Evolutionary conservation across 2,888 invertebrate genomes (phyloP).

Genomic region (Machimus rusticus): DNA sequence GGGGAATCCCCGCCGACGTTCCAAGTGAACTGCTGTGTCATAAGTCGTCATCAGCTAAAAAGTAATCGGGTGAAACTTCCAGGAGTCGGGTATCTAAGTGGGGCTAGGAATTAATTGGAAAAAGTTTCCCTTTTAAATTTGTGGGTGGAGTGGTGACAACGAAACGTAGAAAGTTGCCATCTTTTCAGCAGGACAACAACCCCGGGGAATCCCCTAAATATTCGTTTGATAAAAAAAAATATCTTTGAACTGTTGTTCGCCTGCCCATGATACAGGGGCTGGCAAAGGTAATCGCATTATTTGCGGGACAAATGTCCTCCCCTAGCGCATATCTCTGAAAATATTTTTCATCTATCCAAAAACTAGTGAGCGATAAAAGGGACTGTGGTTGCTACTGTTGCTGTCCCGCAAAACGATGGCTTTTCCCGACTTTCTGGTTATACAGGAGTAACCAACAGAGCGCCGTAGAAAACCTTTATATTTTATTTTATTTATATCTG

Average conservation of each 20-base stretch:
- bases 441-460: background rate
- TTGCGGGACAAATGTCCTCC: background rate
- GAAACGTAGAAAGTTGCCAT: background rate
- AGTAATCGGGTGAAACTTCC: background rate
- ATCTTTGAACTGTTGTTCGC: background rate
- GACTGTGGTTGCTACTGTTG: background rate
- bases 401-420: background rate
- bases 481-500: background rate
- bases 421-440: background rate
- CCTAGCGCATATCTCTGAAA: background rate
- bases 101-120: background rate
- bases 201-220: background rate
- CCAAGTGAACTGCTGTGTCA: constrained; percentile 45
- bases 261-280: background rate
- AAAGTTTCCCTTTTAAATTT: background rate
- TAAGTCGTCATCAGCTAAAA: constrained; percentile 41
- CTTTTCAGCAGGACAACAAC: background rate
- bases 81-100: background rate
- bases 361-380: background rate
- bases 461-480: background rate
- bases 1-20: constrained; percentile 11
- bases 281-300: background rate
- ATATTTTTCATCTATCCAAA: background rate
- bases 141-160: background rate
- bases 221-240: background rate